phyloP scores from a whole-genome alignment of 2,113 vertebrate species.

The Perccottus glenii region DNA sequence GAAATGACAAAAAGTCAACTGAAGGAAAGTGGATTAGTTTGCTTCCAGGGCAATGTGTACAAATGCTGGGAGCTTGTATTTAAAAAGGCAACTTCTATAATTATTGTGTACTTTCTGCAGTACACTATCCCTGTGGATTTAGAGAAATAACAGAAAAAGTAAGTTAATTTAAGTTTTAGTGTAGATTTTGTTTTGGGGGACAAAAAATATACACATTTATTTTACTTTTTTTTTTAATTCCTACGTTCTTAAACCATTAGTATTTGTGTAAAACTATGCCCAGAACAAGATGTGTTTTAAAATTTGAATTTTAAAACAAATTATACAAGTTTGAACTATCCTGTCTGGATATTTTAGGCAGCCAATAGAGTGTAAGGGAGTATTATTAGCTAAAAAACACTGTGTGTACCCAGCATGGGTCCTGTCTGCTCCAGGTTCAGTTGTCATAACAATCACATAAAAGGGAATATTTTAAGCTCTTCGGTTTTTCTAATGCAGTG shows the following conservation, averaged over 20 bases:
- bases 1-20: not conserved
- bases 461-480: slow-evolving; percentile 9
- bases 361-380: not conserved
- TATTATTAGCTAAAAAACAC: slow-evolving; percentile 9
- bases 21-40: not conserved
- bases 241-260: no score
- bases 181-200: not conserved
- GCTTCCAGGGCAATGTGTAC: slow-evolving; percentile 8
- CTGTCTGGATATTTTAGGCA: slow-evolving; percentile 1
- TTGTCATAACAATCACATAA: slow-evolving; percentile 12
- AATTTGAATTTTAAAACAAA: no score
- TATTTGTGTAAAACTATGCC: no score
- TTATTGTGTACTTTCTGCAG: slow-evolving; percentile 25
- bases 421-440: slow-evolving; percentile 1
- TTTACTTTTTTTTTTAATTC: no score
- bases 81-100: slow-evolving; percentile 34
- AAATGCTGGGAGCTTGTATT: slow-evolving; percentile 35
- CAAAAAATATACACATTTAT: no score
- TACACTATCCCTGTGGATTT: not conserved
- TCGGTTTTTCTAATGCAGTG: not conserved
- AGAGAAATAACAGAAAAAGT: slow-evolving; percentile 11
- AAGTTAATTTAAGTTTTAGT: slow-evolving; percentile 12
- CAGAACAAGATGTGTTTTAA: no score
- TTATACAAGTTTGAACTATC: not conserved
- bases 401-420: not conserved